Evolutionary conservation across 2,888 invertebrate species (phyloP).

Genomic region (Drosophila ustulata): DNA sequence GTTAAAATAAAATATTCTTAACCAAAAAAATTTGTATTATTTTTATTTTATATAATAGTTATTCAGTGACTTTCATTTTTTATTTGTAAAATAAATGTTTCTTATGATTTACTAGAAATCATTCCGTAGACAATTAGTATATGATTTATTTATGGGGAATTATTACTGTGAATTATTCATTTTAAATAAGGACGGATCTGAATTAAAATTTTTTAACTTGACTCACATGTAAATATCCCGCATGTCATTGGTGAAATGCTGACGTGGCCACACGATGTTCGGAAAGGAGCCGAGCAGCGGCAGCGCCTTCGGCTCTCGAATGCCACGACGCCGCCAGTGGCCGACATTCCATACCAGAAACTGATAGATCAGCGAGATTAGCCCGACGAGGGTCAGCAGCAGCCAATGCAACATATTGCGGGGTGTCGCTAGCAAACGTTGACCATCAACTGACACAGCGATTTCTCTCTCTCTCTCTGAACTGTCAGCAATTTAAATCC

Average conservation of each 20-base stretch:
- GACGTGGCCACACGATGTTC: constrained; percentile 72
- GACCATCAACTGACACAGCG: constrained; percentile 30
- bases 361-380: constrained; percentile 54
- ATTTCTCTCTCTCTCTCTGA: neutral
- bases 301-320: constrained; percentile 82
- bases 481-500: constrained; percentile 25
- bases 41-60: no score
- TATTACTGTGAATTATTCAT: no score
- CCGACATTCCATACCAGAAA: constrained; percentile 82
- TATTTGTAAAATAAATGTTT: no score
- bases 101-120: no score
- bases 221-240: constrained; percentile 84
- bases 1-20: no score
- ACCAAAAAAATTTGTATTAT: no score
- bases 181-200: no score
- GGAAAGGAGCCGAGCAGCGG: constrained; percentile 84
- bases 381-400: constrained; percentile 19
- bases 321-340: constrained; percentile 84
- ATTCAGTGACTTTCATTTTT: no score
- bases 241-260: constrained; percentile 83
- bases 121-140: no score
- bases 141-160: no score
- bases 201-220: no score
- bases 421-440: constrained; percentile 5
- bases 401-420: constrained; percentile 45